phyloP scores from a whole-genome alignment of 1,140 invertebrate species.

The Neodiprion fabricii region DNA sequence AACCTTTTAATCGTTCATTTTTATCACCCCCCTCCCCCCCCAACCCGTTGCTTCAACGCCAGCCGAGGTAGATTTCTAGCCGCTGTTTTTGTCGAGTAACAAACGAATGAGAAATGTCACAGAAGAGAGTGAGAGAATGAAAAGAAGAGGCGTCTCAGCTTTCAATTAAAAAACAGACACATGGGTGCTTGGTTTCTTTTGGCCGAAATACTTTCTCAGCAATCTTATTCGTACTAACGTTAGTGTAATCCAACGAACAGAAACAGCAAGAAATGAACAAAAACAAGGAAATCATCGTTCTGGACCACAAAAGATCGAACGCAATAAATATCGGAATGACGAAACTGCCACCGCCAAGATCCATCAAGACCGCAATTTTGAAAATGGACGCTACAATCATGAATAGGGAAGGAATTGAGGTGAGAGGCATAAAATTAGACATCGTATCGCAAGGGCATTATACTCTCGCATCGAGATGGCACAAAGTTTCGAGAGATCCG shows the following conservation, averaged over 20 bases:
- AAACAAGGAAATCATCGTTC: constrained; percentile 93
- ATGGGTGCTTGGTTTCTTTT: neutral
- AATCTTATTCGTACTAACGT: neutral
- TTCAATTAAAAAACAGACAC: neutral
- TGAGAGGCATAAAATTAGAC: constrained; percentile 45
- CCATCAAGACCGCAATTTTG: constrained; percentile 97
- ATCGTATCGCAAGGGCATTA: constrained; percentile 2
- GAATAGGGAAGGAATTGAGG: constrained; percentile 97
- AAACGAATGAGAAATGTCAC: neutral
- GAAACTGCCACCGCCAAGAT: constrained; percentile 94
- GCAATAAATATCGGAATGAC: constrained; percentile 99
- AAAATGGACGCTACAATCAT: constrained; percentile 99
- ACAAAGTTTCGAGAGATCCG: neutral
- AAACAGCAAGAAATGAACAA: constrained; percentile 93
- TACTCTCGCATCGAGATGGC: neutral
- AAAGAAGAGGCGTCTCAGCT: neutral
- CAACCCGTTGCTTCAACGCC: neutral
- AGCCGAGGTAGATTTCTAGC: neutral
- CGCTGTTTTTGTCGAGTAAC: neutral
- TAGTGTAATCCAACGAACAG: constrained; percentile 57
- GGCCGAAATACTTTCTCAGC: no score
- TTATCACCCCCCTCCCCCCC: neutral
- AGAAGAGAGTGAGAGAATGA: neutral
- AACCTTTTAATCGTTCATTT: neutral
- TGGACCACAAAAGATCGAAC: constrained; percentile 97